phyloP scores from a whole-genome alignment of 2,888 invertebrate genomes.

The Eudemis profundana region DNA sequence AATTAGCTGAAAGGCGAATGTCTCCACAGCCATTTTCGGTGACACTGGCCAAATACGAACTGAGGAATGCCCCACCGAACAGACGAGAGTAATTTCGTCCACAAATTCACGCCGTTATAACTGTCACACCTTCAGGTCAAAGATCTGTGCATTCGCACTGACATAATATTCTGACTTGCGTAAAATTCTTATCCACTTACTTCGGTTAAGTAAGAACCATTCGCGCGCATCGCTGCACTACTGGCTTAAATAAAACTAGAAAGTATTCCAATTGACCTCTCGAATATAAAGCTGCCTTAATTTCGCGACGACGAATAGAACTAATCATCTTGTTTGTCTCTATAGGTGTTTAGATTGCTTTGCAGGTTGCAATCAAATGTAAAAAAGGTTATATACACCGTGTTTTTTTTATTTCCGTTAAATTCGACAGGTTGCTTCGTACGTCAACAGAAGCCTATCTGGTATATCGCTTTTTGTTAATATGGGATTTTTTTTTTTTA shows the following conservation, averaged over 20 bases:
- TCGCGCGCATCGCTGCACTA: constrained; percentile 52
- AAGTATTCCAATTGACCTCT: constrained; percentile 26
- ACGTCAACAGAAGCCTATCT: no score
- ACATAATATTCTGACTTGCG: constrained; percentile 6
- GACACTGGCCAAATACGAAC: constrained; percentile 44
- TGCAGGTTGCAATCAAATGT: constrained; percentile 10
- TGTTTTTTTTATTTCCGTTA: no score
- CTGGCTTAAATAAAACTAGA: constrained; percentile 38
- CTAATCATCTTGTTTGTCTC: constrained; percentile 24
- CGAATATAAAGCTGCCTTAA: constrained; percentile 10
- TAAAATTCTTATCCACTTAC: constrained; percentile 23
- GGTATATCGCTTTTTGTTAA: no score
- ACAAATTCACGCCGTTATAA: constrained; percentile 34
- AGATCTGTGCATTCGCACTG: constrained; percentile 19
- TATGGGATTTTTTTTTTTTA: no score
- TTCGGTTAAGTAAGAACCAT: constrained; percentile 50
- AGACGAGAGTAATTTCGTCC: constrained; percentile 21
- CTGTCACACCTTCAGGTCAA: constrained; percentile 33
- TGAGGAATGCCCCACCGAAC: constrained; percentile 27
- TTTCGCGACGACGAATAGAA: constrained; percentile 12
- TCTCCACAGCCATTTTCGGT: constrained; percentile 51
- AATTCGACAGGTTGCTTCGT: no score
- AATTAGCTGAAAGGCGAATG: constrained; percentile 64
- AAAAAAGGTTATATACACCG: no score
- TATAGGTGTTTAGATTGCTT: constrained; percentile 1